Conservation (phyloP, 2,888 invertebrate species). For the Scaptomyza parva region DNA sequence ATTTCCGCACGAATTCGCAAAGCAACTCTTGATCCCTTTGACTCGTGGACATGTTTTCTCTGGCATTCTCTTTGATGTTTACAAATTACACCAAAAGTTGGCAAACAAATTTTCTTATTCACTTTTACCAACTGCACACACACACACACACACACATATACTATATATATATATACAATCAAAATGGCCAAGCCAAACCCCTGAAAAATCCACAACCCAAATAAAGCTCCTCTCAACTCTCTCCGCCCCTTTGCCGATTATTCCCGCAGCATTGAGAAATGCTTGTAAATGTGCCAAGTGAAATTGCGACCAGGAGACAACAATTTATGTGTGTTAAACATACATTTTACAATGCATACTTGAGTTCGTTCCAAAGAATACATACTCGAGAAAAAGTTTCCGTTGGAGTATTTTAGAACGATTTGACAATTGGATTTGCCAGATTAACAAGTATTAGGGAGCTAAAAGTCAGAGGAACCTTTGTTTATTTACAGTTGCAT, state of each 20-base stretch:
- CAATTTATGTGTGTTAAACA: slow-evolving; percentile 58
- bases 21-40: slow-evolving; percentile 81
- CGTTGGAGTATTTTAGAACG: slow-evolving; percentile 39
- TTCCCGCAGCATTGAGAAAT: slow-evolving; percentile 21
- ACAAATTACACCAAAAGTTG: slow-evolving; percentile 80
- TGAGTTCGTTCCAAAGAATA: slow-evolving; percentile 54
- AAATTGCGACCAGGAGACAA: slow-evolving; percentile 68
- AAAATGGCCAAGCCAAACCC: slow-evolving; percentile 49
- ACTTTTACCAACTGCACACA: slow-evolving; percentile 74
- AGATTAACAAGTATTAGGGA: slow-evolving; percentile 9
- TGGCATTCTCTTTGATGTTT: slow-evolving; percentile 78
- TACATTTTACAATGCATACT: slow-evolving; percentile 70
- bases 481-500: too few relatives aligned
- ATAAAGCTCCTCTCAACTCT: neutral
- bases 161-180: too few relatives aligned
- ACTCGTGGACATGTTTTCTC: slow-evolving; percentile 79
- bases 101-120: slow-evolving; percentile 81
- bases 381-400: slow-evolving; percentile 39
- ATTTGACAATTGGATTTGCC: slow-evolving; percentile 51
- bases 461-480: neutral
- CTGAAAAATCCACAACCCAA: slow-evolving; percentile 3
- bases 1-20: slow-evolving; percentile 81
- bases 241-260: neutral
- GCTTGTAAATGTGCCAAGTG: slow-evolving; percentile 67
- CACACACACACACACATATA: slow-evolving; percentile 70